Base-by-base conservation (phyloP, 2,797 vertebrate genomes). In the Rhinogobio ventralis region DNA sequence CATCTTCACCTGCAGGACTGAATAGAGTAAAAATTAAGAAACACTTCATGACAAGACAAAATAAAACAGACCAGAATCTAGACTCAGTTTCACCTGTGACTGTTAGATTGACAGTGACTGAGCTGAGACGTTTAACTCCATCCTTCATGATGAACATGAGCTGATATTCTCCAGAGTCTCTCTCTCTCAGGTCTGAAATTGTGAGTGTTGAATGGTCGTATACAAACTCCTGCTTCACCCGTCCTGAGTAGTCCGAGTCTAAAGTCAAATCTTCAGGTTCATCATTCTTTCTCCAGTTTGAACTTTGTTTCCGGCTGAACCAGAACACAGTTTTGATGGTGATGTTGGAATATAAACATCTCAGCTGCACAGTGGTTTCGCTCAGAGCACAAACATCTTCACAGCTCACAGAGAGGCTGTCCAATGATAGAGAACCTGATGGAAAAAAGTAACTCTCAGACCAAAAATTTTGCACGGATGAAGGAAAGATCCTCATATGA, bases 151-250 rank as follows among this genome's bases (percentile, higher is more conserved):
- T 51, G 7, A 87, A 46, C 83, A 87, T 3, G 72, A 87, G 81
- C 19, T 42, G 72, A 81, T 88, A 88, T 77, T 88, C 76, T 45
- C 87, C 87, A 6, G 83, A 30, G 71, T 88, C 85, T 78, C 36
- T 57, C 75, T 77, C 83, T 85, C 80, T 88, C 80, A 88, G 25
- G 11, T 88, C 87, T 71, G 51, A 72, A 51, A 87, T 83, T 72
- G 39, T 85, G 64, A 85, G 66, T 7, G 28, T 33, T 51, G 53
- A 82, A 6, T 0, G 2, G 23, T 0, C 1, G 2, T 45, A 11
- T 7, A 17, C 46, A 30, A 10, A 3, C 10, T 23, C 6, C 62
- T 76, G 81, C 2, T 19, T 62, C 64, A 87, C 86, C 14, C 87
- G 76, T 77, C 85, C 87, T 60, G 83, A 67, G 19, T 85, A 87